Base-by-base conservation (phyloP, 2,113 vertebrate genomes). In the Pterocles burchelli region DNA sequence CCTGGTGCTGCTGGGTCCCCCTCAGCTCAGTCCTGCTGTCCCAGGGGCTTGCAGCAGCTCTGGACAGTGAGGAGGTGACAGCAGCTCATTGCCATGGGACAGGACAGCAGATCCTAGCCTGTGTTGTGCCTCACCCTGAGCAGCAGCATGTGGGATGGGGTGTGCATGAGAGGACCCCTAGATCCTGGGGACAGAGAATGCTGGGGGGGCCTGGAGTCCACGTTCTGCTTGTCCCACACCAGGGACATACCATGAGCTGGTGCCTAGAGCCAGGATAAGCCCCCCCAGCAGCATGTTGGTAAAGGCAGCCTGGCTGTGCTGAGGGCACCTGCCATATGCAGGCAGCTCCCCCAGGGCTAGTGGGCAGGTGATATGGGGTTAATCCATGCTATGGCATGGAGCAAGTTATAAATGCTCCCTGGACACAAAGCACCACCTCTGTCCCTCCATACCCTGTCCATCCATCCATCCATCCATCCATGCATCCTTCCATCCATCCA, bases 341-440 rank as follows among this genome's bases (percentile, higher is more conserved):
- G 49, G 28, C 41, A 80, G 18, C 43, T 84, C 31, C 54, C n/a
- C n/a, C 18, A 19, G 25, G 22, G 7, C 57, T 77, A 59, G 2
- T 31, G n/a, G 36, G 33, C 24, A 66, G 58, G 19, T 65, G 45
- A 6, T 48, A 48, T 0, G 0, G 28, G 17, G 13, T 55, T 72
- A 57, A 33, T 43, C 54, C 63, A 4, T 54, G 8, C 10, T 61
- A 67, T 49, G 18, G 31, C 43, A 36, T 93, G 48, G 18, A 78
- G 26, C 34, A 72, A 13, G 12, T 87, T 93, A 36, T 8, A 72
- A 34, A 41, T 85, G 31, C 49, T 94, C 17, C 49, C 20, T 72
- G 62, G 24, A 26, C 41, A 85, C 24, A 75, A 57, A 88, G 33
- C 26, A 79, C 24, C 9, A 72, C 24, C 24, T 72, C 57, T 41